phyloP scores from a whole-genome alignment of 2,113 vertebrate species.

The Recurvirostra avosetta region DNA sequence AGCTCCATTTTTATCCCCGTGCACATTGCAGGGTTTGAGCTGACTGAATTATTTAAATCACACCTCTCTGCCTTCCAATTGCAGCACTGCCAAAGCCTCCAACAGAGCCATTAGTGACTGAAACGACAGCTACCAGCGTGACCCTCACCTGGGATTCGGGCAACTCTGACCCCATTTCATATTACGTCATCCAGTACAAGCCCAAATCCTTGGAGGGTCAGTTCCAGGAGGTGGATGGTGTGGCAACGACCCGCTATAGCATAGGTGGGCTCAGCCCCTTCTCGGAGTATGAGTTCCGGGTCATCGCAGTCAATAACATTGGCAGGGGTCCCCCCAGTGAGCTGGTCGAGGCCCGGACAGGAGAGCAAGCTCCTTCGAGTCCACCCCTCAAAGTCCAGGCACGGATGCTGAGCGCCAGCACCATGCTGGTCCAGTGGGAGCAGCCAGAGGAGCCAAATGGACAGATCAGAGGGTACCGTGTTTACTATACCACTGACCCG shows the following conservation, averaged over 20 bases:
- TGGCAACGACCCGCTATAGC: conserved; percentile 97
- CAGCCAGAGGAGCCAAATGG: conserved; percentile 94
- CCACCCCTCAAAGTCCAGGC: conserved; percentile 90
- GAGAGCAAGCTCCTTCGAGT: conserved; percentile 94
- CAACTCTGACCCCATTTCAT: conserved; percentile 90
- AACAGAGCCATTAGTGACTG: conserved; percentile 87
- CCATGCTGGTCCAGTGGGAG: conserved; percentile 96
- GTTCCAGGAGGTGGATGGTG: conserved; percentile 95
- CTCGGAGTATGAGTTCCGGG: conserved; percentile 90
- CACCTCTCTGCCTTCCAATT: conserved; percentile 54
- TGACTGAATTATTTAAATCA: conserved; percentile 59
- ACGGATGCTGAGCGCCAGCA: conserved; percentile 90
- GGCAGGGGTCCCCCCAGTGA: conserved; percentile 89
- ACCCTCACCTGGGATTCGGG: conserved; percentile 97
- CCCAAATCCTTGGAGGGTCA: conserved; percentile 81
- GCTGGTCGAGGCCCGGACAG: conserved; percentile 84
- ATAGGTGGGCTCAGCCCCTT: conserved; percentile 96
- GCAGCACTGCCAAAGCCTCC: conserved; percentile 92
- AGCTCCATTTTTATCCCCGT: conserved; percentile 42
- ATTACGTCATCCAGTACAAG: conserved; percentile 94
- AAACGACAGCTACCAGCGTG: conserved; percentile 97
- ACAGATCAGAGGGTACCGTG: conserved; percentile 87
- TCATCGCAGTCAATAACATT: conserved; percentile 93
- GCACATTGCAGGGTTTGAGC: conserved; percentile 30
- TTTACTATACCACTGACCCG: conserved; percentile 86